phyloP scores from a whole-genome alignment of 2,797 vertebrate species.

The Chaetodon trifasciatus region DNA sequence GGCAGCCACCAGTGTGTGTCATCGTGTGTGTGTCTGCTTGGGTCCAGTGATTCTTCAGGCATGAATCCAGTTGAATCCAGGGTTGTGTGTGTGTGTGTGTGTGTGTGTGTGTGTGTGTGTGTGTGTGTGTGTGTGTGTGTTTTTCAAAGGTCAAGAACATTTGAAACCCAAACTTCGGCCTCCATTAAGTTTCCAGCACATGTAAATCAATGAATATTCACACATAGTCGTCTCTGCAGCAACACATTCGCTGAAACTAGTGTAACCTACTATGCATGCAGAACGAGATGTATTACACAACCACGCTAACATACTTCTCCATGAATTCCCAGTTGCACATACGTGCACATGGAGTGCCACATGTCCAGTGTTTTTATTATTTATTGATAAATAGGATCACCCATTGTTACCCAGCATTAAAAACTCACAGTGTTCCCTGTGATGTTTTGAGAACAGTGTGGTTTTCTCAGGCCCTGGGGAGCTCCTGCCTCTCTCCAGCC shows the following conservation, averaged over 20 bases:
- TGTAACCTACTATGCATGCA: conserved; percentile 22
- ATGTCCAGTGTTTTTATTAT: conserved; percentile 63
- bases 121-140: neutral
- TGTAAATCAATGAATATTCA: conserved; percentile 41
- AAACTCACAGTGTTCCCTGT: conserved; percentile 79
- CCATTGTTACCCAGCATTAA: conserved; percentile 64
- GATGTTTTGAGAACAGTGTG: conserved; percentile 86
- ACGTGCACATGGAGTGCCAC: conserved; percentile 55
- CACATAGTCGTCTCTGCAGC: conserved; percentile 15
- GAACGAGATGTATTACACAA: conserved; percentile 42
- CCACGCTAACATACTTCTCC: conserved; percentile 45
- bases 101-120: neutral
- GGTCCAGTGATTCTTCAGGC: neutral
- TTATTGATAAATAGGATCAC: conserved; percentile 68
- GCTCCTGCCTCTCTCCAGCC: conserved; percentile 77
- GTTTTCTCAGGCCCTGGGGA: conserved; percentile 83
- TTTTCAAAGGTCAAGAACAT: conserved; percentile 26
- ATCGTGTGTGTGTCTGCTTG: neutral
- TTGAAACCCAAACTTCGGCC: conserved; percentile 16
- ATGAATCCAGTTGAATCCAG: neutral
- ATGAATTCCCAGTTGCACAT: conserved; percentile 47
- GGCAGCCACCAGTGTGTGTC: neutral
- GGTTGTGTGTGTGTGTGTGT: too few species aligned
- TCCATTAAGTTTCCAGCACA: conserved; percentile 16
- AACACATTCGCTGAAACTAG: conserved; percentile 8